Evolutionary conservation across 2,113 vertebrate species (phyloP).

Genomic region (Proterorhinus semilunaris): DNA sequence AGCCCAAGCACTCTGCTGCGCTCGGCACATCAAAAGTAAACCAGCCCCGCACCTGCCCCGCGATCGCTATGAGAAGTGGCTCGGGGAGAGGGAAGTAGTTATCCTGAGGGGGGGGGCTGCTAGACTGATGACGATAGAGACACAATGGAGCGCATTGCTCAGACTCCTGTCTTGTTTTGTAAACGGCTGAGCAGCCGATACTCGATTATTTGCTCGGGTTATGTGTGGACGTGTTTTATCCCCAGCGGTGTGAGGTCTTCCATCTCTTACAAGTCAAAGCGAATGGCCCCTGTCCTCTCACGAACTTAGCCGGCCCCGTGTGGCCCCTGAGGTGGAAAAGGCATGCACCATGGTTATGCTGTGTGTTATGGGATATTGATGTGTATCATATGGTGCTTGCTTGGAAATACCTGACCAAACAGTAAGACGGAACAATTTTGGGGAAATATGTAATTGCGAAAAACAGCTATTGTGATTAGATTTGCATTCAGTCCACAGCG

Average conservation of each 20-base stretch:
- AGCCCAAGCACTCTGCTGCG: constrained; percentile 46
- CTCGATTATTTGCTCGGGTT: constrained; percentile 16
- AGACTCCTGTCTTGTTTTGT: constrained; percentile 1
- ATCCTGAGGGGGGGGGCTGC: constrained; percentile 14
- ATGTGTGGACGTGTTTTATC: constrained; percentile 33
- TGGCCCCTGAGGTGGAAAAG: background rate
- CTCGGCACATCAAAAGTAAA: constrained; percentile 70
- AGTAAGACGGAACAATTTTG: background rate
- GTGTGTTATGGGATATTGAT: constrained; percentile 4
- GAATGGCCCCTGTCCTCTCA: background rate
- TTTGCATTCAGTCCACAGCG: no score
- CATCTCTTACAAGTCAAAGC: constrained; percentile 1
- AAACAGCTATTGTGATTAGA: no score
- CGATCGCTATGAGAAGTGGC: constrained; percentile 9
- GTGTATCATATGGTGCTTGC: background rate
- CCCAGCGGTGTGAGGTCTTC: constrained; percentile 10
- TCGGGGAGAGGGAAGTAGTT: constrained; percentile 14
- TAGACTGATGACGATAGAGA: constrained; percentile 1
- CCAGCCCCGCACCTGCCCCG: constrained; percentile 62
- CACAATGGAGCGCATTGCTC: constrained; percentile 19
- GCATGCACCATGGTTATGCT: background rate
- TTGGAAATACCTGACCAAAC: background rate
- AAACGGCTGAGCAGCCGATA: background rate
- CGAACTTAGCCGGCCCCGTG: constrained; percentile 16
- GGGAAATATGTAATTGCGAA: no score